Evolutionary conservation across 2,113 vertebrate genomes (phyloP).

Genomic region (Oryzias curvinotus): DNA sequence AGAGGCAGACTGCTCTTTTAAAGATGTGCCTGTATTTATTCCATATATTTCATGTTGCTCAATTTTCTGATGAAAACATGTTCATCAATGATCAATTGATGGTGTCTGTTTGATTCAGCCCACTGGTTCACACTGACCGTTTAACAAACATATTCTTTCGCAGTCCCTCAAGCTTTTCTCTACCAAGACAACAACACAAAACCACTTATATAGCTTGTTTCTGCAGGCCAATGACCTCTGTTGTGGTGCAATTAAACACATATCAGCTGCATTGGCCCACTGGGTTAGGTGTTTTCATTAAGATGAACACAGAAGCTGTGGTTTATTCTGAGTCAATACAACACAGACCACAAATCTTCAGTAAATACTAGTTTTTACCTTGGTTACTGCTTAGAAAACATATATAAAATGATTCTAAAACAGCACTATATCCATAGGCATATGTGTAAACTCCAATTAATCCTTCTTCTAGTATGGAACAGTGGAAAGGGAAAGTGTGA

Average conservation of each 20-base stretch:
- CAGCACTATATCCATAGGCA: no score
- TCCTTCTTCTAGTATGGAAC: no score
- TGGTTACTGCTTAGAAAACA: not conserved
- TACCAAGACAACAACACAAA: not conserved
- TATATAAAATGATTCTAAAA: not conserved
- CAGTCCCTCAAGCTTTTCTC: no score
- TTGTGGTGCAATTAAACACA: not conserved
- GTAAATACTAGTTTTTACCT: not conserved
- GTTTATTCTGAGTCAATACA: not conserved
- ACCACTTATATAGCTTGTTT: not conserved
- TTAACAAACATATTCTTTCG: not conserved
- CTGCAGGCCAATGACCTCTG: not conserved
- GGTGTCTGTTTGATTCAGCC: not conserved
- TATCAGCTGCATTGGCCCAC: not conserved
- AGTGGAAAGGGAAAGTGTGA: no score
- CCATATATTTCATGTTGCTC: slow-evolving; percentile 2
- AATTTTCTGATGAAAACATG: not conserved
- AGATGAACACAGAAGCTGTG: not conserved
- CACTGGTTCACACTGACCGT: not conserved
- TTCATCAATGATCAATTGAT: not conserved
- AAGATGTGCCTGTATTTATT: not conserved
- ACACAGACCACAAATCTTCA: not conserved
- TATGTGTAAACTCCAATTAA: no score
- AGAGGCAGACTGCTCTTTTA: slow-evolving; percentile 15
- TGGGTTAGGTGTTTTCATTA: slow-evolving; percentile 1